phyloP scores from a whole-genome alignment of 2,797 vertebrate genomes.

The Sylvilagus floridanus region DNA sequence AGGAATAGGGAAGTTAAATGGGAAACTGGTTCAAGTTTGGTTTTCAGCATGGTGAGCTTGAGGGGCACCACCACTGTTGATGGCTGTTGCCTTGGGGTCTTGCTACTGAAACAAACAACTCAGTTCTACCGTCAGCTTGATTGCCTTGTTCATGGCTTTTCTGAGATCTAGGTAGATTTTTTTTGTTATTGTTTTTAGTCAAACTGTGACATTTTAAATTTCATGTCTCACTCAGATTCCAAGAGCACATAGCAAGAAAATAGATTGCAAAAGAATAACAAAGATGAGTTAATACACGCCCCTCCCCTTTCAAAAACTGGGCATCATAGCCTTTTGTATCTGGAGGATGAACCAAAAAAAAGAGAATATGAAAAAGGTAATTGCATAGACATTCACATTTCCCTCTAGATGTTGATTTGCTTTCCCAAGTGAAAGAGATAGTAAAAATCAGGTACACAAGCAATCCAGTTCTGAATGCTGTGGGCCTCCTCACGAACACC shows the following conservation, averaged over 20 bases:
- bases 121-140: not conserved
- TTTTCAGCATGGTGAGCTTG: not conserved
- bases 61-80: not conserved
- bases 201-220: slow-evolving; percentile 7
- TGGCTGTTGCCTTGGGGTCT: not conserved
- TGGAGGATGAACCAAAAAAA: not conserved
- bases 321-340: not conserved
- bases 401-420: not conserved
- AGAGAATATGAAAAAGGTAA: not conserved
- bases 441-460: not conserved
- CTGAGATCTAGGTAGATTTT: not conserved
- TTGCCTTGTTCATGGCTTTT: not conserved
- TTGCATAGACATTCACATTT: not conserved
- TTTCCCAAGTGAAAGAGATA: not conserved
- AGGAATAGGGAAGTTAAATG: not conserved
- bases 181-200: slow-evolving; percentile 20
- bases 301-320: not conserved
- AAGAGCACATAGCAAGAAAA: not conserved
- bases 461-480: not conserved
- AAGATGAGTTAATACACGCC: not conserved
- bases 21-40: not conserved
- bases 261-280: not conserved
- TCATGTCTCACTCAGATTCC: not conserved
- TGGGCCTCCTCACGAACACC: not conserved
- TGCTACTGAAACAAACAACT: not conserved